A percentile compares a stretch with the other conserved stretches of the same genome.
Conservation (phyloP, 2,888 invertebrate genomes). For the Dermolepida albohirtum region DNA sequence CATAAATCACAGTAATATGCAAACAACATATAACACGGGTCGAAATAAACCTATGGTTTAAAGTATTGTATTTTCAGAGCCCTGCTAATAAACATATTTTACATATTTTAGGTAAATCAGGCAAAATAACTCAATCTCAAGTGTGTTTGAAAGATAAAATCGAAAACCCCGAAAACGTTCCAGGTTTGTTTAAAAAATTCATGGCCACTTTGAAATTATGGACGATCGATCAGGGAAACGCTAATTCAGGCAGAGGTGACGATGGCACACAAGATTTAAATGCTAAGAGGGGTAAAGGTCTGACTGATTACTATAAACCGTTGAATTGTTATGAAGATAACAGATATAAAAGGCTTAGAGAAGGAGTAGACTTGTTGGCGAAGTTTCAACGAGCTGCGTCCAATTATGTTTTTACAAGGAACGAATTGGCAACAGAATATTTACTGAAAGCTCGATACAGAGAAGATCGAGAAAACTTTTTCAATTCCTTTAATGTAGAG, state of each 20-base stretch:
- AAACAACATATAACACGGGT: too few species aligned
- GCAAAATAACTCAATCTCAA: slow-evolving; percentile 26
- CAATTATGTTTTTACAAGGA: slow-evolving; percentile 62
- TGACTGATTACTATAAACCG: slow-evolving; percentile 55
- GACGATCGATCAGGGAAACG: slow-evolving; percentile 41
- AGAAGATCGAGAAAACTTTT: slow-evolving; percentile 68
- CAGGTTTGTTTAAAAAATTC: slow-evolving; percentile 46
- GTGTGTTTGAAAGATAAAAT: slow-evolving; percentile 20
- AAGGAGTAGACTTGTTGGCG: slow-evolving; percentile 60
- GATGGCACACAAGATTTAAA: slow-evolving; percentile 3
- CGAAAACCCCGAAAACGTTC: slow-evolving; percentile 30
- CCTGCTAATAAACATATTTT: too few species aligned
- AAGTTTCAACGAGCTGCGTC: slow-evolving; percentile 64
- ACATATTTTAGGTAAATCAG: slow-evolving; percentile 14
- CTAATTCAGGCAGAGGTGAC: slow-evolving; percentile 4
- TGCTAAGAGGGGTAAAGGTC: slow-evolving; percentile 24
- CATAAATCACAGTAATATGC: too few species aligned
- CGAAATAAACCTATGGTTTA: too few species aligned
- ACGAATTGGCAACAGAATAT: slow-evolving; percentile 66
- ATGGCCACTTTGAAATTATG: slow-evolving; percentile 45
- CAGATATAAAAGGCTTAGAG: slow-evolving; percentile 57
- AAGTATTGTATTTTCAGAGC: too few species aligned
- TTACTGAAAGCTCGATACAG: slow-evolving; percentile 67
- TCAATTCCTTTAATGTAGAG: slow-evolving; percentile 63
- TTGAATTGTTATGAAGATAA: slow-evolving; percentile 57